These are phyloP conservation scores for Embiotoca jacksoni DNA, from an alignment of 2,113 vertebrate species.

Conservation along the genomic window DNA sequence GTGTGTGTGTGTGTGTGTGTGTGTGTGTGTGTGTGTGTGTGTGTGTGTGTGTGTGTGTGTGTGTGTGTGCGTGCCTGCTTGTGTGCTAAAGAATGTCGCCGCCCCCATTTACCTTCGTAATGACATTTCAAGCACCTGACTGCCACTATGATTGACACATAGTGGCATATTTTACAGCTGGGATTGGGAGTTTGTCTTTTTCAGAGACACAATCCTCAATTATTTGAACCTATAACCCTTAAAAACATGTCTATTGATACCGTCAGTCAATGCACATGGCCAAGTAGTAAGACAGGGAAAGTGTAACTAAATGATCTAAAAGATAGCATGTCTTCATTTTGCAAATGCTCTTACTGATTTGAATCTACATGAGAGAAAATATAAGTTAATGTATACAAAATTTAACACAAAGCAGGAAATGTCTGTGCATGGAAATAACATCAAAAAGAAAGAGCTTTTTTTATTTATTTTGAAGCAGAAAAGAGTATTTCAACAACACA, in stretches of 20 bases:
- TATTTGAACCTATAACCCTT: background rate
- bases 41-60: conserved; percentile 9
- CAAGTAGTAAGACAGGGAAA: too few species aligned
- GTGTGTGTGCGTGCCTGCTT: background rate
- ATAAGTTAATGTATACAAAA: too few species aligned
- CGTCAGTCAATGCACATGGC: too few species aligned
- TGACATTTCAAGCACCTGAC: conserved; percentile 68
- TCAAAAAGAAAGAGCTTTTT: too few species aligned
- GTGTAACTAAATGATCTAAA: too few species aligned
- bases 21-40: conserved; percentile 22
- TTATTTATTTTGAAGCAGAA: too few species aligned
- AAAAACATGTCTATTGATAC: conserved; percentile 1
- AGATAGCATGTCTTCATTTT: too few species aligned
- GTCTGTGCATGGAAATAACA: too few species aligned
- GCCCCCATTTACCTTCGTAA: conserved; percentile 46
- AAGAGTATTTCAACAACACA: too few species aligned
- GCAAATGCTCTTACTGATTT: too few species aligned
- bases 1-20: conserved; percentile 10
- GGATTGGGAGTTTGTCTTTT: background rate
- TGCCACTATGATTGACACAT: conserved; percentile 39
- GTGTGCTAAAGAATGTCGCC: conserved; percentile 10
- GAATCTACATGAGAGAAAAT: too few species aligned
- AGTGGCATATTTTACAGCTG: background rate
- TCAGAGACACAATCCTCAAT: background rate
- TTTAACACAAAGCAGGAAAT: too few species aligned